phyloP scores from a whole-genome alignment of 2,888 invertebrate species.

The Trachelus tabidus region DNA sequence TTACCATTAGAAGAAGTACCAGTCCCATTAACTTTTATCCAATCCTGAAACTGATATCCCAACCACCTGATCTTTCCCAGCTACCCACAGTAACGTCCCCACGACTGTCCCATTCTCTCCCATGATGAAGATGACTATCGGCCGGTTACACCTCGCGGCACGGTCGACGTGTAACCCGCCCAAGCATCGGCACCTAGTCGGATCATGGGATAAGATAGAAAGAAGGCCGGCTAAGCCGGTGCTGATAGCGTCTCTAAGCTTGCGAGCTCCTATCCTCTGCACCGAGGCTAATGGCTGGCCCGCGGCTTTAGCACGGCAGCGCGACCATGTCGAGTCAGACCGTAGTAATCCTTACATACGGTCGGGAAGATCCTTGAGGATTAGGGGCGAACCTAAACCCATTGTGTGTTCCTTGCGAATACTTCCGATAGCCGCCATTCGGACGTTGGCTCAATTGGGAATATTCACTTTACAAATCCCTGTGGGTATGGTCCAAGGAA shows the following conservation, averaged over 20 bases:
- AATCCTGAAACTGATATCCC: constrained; percentile 20
- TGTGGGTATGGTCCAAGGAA: not conserved
- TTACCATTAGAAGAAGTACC: constrained; percentile 25
- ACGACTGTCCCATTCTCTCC: constrained; percentile 18
- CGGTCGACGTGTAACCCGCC: constrained; percentile 27
- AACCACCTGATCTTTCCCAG: constrained; percentile 27
- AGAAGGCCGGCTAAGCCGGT: constrained; percentile 51
- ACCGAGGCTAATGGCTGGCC: constrained; percentile 47
- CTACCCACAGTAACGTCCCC: constrained; percentile 32
- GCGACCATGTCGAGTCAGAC: constrained; percentile 44
- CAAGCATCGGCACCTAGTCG: constrained; percentile 45
- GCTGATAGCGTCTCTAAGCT: constrained; percentile 58
- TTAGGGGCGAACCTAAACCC: constrained; percentile 45
- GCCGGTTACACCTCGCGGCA: constrained; percentile 49
- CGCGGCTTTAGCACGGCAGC: constrained; percentile 44
- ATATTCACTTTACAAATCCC: not conserved
- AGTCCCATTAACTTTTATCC: constrained; percentile 1
- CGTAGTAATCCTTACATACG: constrained; percentile 58
- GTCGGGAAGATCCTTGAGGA: constrained; percentile 49
- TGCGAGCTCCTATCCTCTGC: constrained; percentile 22
- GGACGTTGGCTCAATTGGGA: not conserved
- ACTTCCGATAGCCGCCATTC: not conserved
- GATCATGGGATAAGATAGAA: constrained; percentile 50
- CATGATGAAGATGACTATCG: constrained; percentile 56
- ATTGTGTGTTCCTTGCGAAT: constrained; percentile 34